Percentiles rank a stretch among this genome's conserved stretches.
Evolutionary conservation across 2,797 vertebrate genomes (phyloP).

Genomic region (Anomalospiza imberbis): DNA sequence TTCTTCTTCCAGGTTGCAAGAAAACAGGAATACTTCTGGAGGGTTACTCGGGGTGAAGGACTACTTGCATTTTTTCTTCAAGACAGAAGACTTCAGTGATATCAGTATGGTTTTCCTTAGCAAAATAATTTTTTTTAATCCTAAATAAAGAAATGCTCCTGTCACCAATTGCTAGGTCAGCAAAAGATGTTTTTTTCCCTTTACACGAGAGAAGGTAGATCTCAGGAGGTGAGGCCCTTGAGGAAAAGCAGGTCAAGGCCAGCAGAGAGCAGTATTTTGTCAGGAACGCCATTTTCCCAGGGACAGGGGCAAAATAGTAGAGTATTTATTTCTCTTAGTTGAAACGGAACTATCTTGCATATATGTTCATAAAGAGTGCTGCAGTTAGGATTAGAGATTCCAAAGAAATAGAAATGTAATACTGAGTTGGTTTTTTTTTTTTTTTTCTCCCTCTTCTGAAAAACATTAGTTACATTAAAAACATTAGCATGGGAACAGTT

Average conservation of each 20-base stretch:
- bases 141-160: neutral
- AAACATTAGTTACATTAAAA: neutral
- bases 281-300: neutral
- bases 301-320: rapidly evolving
- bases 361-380: neutral
- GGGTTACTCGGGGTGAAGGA: neutral
- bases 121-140: neutral
- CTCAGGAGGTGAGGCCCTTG: neutral
- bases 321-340: neutral
- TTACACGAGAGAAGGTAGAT: neutral
- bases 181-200: neutral
- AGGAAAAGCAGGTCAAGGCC: neutral
- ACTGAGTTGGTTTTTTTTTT: neutral
- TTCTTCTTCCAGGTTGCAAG: neutral
- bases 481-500: neutral
- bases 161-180: rapidly evolving
- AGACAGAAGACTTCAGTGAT: neutral
- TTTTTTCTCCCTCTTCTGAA: neutral
- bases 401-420: neutral
- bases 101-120: neutral
- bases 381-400: neutral
- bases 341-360: neutral
- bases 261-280: slow-evolving; percentile 46
- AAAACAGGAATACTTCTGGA: neutral
- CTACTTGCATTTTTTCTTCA: neutral